phyloP scores from a whole-genome alignment of 2,888 invertebrate species.

The Phengaris arion region DNA sequence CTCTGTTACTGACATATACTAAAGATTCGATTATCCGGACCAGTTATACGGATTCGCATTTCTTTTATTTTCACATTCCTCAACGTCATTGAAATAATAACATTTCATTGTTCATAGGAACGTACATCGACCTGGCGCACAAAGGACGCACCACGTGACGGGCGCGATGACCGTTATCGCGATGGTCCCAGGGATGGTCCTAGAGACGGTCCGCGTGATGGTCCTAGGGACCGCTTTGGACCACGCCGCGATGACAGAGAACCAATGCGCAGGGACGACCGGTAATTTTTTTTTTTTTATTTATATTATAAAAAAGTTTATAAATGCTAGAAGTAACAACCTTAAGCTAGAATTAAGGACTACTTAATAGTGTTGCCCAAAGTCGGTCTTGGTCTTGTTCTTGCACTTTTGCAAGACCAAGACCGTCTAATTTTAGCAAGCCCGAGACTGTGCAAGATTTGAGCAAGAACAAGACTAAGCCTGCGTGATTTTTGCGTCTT shows the following conservation, averaged over 20 bases:
- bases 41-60: no score
- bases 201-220: constrained; percentile 46
- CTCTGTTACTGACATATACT: no score
- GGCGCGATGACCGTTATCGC: constrained; percentile 47
- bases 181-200: constrained; percentile 42
- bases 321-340: background rate
- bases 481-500: no score
- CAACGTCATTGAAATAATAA: background rate
- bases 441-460: no score
- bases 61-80: no score
- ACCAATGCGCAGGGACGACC: constrained; percentile 59
- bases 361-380: no score
- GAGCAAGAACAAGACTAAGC: no score
- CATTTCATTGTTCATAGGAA: constrained; percentile 49
- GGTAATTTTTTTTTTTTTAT: constrained; percentile 42
- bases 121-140: constrained; percentile 66
- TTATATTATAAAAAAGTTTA: background rate
- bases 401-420: no score
- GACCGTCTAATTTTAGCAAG: no score
- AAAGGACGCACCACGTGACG: constrained; percentile 55
- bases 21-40: no score
- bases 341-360: no score
- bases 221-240: constrained; percentile 44
- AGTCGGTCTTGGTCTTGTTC: no score
- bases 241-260: constrained; percentile 54